Conservation (phyloP, 2,797 vertebrate species). For the Parauchenoglanis ngamensis region DNA sequence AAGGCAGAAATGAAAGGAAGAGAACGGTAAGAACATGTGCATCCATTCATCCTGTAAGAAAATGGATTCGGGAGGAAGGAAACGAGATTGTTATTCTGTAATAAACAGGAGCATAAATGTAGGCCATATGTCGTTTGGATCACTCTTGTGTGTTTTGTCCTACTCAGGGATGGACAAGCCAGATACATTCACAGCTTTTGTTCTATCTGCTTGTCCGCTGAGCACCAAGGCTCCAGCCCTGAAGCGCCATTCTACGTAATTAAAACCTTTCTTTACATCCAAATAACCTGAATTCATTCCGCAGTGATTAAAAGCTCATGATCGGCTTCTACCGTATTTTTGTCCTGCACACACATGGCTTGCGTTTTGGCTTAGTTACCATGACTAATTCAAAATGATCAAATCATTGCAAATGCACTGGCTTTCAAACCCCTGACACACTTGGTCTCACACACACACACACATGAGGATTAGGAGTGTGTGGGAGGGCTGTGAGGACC, state of each 20-base stretch:
- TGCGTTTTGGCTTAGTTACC: neutral
- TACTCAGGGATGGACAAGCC: neutral
- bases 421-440: slow-evolving; percentile 1
- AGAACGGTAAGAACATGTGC: neutral
- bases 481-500: slow-evolving; percentile 68
- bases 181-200: no score
- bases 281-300: neutral
- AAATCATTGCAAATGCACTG: slow-evolving; percentile 14
- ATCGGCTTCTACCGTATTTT: neutral
- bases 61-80: neutral
- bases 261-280: neutral
- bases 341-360: neutral
- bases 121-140: no score
- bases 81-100: no score
- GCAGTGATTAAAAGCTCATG: neutral
- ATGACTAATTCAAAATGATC: slow-evolving; percentile 15
- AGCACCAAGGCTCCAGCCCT: neutral
- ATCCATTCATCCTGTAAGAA: neutral
- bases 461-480: slow-evolving; percentile 54
- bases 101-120: neutral
- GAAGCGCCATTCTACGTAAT: neutral
- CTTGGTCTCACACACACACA: slow-evolving; percentile 35
- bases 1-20: neutral
- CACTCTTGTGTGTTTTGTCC: neutral
- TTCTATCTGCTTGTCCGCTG: no score